These are phyloP conservation scores for Aspidoscelis tigris DNA, from an alignment of 2,113 vertebrate species.

Conservation along the genomic window DNA sequence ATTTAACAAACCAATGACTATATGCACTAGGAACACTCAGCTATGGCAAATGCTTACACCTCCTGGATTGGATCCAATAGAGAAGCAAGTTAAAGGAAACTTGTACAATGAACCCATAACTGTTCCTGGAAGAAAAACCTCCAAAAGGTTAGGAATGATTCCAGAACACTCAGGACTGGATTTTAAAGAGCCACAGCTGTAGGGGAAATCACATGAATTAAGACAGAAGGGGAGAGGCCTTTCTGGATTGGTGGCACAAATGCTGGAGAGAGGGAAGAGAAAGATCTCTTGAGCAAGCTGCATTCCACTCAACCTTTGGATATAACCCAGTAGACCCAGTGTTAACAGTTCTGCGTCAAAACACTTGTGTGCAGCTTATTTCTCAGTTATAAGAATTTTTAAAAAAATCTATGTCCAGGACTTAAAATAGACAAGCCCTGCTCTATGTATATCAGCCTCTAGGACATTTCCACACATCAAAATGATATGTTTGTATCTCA, in stretches of 20 bases:
- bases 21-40: neutral
- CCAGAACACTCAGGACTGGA: neutral
- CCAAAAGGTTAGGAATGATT: neutral
- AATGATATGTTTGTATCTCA: conserved; percentile 65
- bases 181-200: neutral
- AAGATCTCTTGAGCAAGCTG: neutral
- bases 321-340: neutral
- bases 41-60: neutral
- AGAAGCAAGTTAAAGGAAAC: neutral
- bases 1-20: conserved; percentile 7
- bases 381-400: neutral
- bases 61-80: neutral
- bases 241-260: neutral
- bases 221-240: neutral
- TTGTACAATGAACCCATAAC: neutral
- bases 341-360: neutral
- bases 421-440: neutral
- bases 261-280: neutral
- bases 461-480: conserved; percentile 50
- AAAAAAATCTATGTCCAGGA: no score
- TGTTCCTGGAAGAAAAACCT: neutral
- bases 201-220: neutral
- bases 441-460: neutral
- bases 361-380: neutral
- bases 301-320: neutral